Evolutionary conservation across 2,888 invertebrate genomes (phyloP).

Genomic region (Lycocerus yunnanus): DNA sequence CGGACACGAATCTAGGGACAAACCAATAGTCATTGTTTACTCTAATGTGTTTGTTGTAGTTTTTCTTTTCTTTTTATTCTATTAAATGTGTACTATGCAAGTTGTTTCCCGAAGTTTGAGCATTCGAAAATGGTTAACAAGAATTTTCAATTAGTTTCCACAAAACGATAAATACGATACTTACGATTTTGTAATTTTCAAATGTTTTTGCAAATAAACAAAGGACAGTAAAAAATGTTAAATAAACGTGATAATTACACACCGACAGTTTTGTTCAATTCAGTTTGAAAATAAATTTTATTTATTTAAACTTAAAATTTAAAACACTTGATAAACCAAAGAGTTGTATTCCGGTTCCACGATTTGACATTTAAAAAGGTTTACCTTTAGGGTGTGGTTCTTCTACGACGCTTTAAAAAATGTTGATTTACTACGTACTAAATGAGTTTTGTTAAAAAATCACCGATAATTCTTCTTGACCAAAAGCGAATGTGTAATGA

Average conservation of each 20-base stretch:
- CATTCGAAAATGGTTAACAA: background rate
- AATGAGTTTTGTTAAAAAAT: no score
- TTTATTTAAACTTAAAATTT: no score
- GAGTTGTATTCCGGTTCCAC: no score
- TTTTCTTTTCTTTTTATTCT: constrained; percentile 11
- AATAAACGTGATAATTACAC: background rate
- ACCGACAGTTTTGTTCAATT: background rate
- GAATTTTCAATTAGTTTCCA: background rate
- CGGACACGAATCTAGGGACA: constrained; percentile 22
- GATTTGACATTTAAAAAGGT: no score
- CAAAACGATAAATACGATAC: background rate
- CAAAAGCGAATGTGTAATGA: no score
- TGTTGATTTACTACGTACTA: no score
- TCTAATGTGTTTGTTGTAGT: constrained; percentile 23
- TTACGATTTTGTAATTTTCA: background rate
- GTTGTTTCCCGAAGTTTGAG: background rate
- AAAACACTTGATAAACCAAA: no score
- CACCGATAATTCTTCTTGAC: no score
- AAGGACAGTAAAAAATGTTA: background rate
- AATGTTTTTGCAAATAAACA: background rate
- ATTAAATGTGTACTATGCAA: background rate
- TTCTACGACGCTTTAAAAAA: no score
- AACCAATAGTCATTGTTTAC: constrained; percentile 21
- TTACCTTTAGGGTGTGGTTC: no score
- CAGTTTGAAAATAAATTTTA: no score